These are phyloP conservation scores for Falco novaeseelandiae DNA, from an alignment of 2,797 vertebrate species.

Conservation along the genomic window DNA sequence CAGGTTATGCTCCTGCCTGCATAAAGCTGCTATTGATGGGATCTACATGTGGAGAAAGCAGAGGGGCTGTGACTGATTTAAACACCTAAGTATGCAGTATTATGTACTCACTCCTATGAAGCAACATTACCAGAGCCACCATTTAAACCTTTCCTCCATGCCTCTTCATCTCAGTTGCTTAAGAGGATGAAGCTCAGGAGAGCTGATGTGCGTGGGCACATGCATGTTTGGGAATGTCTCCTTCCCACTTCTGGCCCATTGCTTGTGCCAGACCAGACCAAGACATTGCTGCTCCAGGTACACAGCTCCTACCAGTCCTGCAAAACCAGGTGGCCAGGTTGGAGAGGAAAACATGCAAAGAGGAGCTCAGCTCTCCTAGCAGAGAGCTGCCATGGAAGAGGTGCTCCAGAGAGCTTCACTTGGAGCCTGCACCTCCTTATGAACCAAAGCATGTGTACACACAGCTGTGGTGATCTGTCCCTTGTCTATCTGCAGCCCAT, in stretches of 20 bases:
- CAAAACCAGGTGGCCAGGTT: background rate
- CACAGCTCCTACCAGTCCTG: background rate
- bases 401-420: background rate
- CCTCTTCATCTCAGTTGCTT: background rate
- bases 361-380: background rate
- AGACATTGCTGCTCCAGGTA: background rate
- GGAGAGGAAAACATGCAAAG: background rate
- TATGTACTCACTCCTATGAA: background rate
- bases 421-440: background rate
- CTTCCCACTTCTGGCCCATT: background rate
- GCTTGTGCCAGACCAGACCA: background rate
- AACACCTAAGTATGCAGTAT: background rate
- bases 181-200: background rate
- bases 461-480: background rate
- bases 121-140: background rate
- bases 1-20: conserved; percentile 68
- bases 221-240: background rate
- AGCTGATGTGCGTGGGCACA: background rate
- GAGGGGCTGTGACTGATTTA: background rate
- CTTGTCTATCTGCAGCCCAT: background rate
- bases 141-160: fast-evolving
- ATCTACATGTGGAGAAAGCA: conserved; percentile 4
- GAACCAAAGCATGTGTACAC: fast-evolving
- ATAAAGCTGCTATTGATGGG: conserved; percentile 75
- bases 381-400: background rate